Evolutionary conservation across 2,113 vertebrate species (phyloP).

Genomic region (Notothenia coriiceps): DNA sequence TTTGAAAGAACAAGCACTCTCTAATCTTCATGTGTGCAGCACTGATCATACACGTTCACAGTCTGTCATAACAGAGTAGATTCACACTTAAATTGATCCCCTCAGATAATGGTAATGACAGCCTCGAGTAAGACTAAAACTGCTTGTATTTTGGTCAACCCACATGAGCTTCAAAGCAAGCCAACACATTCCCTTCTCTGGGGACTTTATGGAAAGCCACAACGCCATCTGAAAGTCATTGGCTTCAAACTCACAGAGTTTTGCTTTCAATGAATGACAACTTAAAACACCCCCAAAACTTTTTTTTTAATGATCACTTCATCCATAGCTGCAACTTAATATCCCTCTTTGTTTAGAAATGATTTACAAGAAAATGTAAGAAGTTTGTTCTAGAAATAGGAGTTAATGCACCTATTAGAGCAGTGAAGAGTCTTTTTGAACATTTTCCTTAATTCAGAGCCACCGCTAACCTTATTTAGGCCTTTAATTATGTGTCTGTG

Average conservation of each 20-base stretch:
- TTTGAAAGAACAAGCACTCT: constrained; percentile 4
- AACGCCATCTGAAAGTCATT: constrained; percentile 57
- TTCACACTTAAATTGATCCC: constrained; percentile 30
- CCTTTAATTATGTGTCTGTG: constrained; percentile 60
- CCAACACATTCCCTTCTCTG: constrained; percentile 48
- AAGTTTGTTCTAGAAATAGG: constrained; percentile 8
- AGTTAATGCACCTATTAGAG: constrained; percentile 4
- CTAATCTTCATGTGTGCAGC: constrained; percentile 13
- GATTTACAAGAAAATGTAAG: constrained; percentile 2
- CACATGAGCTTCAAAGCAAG: constrained; percentile 35
- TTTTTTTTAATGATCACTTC: constrained; percentile 17
- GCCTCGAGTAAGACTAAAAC: constrained; percentile 53
- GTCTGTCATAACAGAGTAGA: constrained; percentile 53
- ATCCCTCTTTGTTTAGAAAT: constrained; percentile 14
- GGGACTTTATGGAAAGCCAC: constrained; percentile 59
- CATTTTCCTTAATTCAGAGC: constrained; percentile 19
- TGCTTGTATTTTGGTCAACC: constrained; percentile 32
- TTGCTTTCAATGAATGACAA: constrained; percentile 42
- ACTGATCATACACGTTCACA: constrained; percentile 36
- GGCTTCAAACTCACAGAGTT: constrained; percentile 42
- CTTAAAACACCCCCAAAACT: constrained; percentile 26
- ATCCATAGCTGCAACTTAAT: constrained; percentile 43
- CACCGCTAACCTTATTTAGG: constrained; percentile 14
- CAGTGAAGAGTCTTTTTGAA: constrained; percentile 8
- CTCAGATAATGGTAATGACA: constrained; percentile 54